phyloP scores from a whole-genome alignment of 2,113 vertebrate species.

The Forbesichthys papilliferus region DNA sequence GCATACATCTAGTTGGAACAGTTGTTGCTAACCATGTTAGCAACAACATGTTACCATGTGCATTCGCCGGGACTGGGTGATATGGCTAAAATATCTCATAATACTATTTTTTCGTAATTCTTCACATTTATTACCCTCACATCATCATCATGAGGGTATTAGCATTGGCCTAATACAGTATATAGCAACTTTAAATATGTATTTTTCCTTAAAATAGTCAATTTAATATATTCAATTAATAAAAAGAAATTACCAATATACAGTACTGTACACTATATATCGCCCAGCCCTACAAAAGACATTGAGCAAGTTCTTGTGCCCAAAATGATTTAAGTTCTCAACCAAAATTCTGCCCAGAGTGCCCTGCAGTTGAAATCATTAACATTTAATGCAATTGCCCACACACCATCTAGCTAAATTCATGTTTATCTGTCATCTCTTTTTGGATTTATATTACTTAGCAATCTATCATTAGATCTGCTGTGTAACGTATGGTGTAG shows the following conservation, averaged over 20 bases:
- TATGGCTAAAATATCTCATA: no score
- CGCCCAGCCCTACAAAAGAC: background rate
- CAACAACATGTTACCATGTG: no score
- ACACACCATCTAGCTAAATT: background rate
- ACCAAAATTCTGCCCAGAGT: conserved; percentile 20
- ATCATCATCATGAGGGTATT: no score
- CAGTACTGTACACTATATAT: background rate
- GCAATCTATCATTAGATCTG: background rate
- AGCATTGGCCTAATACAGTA: no score
- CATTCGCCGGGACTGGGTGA: no score
- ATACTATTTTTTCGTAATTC: no score
- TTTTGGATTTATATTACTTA: background rate
- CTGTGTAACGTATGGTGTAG: background rate
- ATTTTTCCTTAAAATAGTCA: no score
- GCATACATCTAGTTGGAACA: background rate
- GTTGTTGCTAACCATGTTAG: background rate
- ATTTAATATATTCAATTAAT: no score
- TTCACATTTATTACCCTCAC: no score
- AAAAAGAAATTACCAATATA: no score
- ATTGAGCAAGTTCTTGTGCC: background rate
- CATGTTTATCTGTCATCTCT: no score
- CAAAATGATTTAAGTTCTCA: conserved; percentile 5
- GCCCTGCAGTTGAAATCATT: background rate
- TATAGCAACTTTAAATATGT: no score
- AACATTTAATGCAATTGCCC: background rate